Percentiles rank a stretch among this genome's conserved stretches.
Evolutionary conservation across 2,888 invertebrate genomes (phyloP).

Genomic region (Rhorus exstirpatorius): DNA sequence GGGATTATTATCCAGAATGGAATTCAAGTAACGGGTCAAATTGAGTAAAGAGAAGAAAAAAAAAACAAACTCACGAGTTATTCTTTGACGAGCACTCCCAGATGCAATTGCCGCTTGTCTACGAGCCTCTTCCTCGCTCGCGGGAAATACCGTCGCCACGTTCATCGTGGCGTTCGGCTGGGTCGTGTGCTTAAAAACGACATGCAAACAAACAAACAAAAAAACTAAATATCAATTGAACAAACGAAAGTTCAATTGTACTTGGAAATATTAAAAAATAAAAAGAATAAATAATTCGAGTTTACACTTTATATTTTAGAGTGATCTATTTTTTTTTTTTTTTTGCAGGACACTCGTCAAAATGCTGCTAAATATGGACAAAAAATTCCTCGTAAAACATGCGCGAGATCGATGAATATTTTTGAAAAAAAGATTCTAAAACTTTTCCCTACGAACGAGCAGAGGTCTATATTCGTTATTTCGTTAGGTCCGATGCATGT

Average conservation of each 20-base stretch:
- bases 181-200: conserved; percentile 45
- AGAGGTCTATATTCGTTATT: too few species aligned
- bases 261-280: too few species aligned
- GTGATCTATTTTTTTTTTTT: background rate
- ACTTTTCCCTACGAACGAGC: too few species aligned
- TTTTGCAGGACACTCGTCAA: too few species aligned
- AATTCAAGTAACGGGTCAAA: conserved; percentile 31
- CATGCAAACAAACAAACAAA: background rate
- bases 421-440: too few species aligned
- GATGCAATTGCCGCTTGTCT: conserved; percentile 60
- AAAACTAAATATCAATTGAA: background rate
- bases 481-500: too few species aligned
- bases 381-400: too few species aligned
- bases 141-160: conserved; percentile 82
- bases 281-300: background rate
- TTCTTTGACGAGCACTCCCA: conserved; percentile 61
- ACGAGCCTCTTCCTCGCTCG: conserved; percentile 72
- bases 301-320: background rate
- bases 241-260: background rate
- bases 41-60: background rate
- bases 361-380: too few species aligned
- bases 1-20: conserved; percentile 8
- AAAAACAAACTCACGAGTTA: conserved; percentile 68
- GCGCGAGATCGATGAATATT: too few species aligned
- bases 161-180: conserved; percentile 77